Conservation (phyloP, 2,888 invertebrate genomes). For the Nezara viridula region DNA sequence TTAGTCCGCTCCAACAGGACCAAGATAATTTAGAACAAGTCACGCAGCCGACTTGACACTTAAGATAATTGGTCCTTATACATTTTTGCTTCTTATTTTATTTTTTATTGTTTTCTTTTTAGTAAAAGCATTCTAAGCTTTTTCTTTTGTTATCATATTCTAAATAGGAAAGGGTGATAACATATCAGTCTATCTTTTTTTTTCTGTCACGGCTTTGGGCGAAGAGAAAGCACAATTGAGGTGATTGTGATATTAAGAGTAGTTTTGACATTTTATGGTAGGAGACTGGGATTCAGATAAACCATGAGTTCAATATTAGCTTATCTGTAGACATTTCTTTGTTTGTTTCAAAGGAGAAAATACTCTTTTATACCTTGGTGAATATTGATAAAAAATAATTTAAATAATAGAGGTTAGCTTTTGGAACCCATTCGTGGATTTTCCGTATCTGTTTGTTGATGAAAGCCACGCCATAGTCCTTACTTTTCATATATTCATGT, state of each 20-base stretch:
- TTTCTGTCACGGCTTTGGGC: neutral
- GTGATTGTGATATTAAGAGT: neutral
- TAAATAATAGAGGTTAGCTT: too few species aligned
- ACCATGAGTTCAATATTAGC: neutral
- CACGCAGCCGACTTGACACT: neutral
- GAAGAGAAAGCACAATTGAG: neutral
- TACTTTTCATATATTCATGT: too few species aligned
- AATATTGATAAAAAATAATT: too few species aligned
- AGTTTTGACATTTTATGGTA: neutral
- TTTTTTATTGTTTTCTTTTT: neutral
- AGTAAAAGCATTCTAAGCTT: neutral
- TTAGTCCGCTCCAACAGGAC: neutral
- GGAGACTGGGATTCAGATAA: neutral
- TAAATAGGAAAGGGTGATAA: neutral
- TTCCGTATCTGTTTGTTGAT: too few species aligned
- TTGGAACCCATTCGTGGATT: too few species aligned
- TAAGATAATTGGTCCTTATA: neutral
- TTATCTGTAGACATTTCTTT: neutral
- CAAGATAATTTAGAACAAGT: neutral
- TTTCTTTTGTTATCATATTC: neutral
- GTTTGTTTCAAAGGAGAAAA: neutral
- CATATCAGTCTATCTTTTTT: neutral
- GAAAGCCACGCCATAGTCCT: too few species aligned
- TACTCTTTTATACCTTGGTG: too few species aligned
- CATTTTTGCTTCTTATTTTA: neutral